Evolutionary conservation across 2,888 invertebrate species (phyloP).

Genomic region (Megamerina dolium): DNA sequence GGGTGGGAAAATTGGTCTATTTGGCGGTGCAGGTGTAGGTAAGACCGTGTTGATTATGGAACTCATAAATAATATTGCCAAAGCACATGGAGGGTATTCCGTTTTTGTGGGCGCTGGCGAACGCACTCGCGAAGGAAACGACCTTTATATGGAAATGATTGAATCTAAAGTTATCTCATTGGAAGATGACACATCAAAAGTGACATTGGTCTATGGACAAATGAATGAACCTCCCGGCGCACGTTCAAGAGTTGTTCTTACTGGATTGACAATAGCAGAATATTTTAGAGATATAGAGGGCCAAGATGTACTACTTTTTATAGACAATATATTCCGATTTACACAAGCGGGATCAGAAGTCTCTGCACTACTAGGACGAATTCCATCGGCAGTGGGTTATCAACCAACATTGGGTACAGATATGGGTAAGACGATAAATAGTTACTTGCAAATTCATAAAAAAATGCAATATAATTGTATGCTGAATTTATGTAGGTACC

Average conservation of each 20-base stretch:
- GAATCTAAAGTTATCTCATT: constrained; percentile 88
- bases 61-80: constrained; percentile 92
- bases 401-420: constrained; percentile 94
- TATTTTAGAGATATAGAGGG: constrained; percentile 94
- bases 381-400: constrained; percentile 93
- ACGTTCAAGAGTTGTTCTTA: constrained; percentile 87
- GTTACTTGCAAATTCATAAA: neutral
- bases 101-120: constrained; percentile 95
- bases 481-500: constrained; percentile 45
- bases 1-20: constrained; percentile 91
- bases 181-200: constrained; percentile 85
- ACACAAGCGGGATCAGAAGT: constrained; percentile 87
- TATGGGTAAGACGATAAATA: constrained; percentile 79
- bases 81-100: constrained; percentile 94
- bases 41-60: constrained; percentile 97
- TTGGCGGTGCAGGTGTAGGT: constrained; percentile 93
- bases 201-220: constrained; percentile 90
- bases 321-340: constrained; percentile 95
- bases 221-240: constrained; percentile 98
- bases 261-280: constrained; percentile 89
- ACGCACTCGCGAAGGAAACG: constrained; percentile 92
- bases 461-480: neutral
- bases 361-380: constrained; percentile 90
- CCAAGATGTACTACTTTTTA: constrained; percentile 90
- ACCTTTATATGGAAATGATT: constrained; percentile 95